Conservation (phyloP, 2,797 vertebrate genomes). For the Remorina albescens region DNA sequence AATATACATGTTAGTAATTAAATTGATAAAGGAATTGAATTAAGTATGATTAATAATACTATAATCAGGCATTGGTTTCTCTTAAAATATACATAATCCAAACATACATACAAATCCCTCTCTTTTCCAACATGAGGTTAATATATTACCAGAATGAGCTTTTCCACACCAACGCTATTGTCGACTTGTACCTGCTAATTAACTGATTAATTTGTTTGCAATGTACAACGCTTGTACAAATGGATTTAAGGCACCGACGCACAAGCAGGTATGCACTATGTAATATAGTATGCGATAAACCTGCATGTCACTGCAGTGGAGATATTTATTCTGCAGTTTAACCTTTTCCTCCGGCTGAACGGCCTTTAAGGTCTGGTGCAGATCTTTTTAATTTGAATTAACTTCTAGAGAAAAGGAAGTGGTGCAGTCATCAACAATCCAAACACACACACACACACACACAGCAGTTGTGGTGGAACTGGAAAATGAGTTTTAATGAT, state of each 20-base stretch:
- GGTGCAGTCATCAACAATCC: conserved; percentile 38
- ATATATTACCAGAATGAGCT: conserved; percentile 3
- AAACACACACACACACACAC: not conserved
- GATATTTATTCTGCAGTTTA: conserved; percentile 40
- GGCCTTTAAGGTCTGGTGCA: conserved; percentile 45
- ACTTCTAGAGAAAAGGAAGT: conserved; percentile 43
- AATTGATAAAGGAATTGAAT: conserved; percentile 75
- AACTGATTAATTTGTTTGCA: conserved; percentile 17
- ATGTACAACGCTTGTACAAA: too few species aligned
- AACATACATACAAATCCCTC: conserved; percentile 29
- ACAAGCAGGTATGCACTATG: not conserved
- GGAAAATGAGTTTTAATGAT: conserved; percentile 64
- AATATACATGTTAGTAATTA: conserved; percentile 80
- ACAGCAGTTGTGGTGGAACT: conserved; percentile 20
- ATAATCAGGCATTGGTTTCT: conserved; percentile 62
- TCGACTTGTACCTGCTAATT: conserved; percentile 23
- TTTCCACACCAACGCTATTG: not conserved
- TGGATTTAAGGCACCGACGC: not conserved
- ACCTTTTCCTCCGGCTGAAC: conserved; percentile 60
- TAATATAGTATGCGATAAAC: conserved; percentile 15
- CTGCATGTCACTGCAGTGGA: conserved; percentile 38
- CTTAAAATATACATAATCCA: conserved; percentile 53
- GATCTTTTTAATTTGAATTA: conserved; percentile 60
- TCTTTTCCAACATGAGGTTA: conserved; percentile 13
- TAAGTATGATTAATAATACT: conserved; percentile 72